Percentiles rank a stretch among this genome's conserved stretches.
Conservation (phyloP, 2,113 vertebrate genomes). For the Procavia capensis region DNA sequence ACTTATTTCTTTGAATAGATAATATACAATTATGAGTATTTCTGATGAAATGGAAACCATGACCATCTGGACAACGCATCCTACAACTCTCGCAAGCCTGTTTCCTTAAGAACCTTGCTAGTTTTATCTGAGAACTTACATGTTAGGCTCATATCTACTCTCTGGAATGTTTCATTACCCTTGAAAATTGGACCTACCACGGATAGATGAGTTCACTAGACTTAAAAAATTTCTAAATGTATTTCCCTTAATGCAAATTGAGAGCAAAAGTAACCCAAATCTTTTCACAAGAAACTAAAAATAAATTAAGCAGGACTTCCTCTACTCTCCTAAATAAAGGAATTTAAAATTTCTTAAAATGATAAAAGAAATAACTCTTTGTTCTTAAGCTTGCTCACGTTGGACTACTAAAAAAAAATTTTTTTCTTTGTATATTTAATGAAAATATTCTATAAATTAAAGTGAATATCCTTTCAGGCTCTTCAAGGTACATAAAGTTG, state of each 20-base stretch:
- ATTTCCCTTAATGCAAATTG: constrained; percentile 41
- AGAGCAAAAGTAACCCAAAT: constrained; percentile 4
- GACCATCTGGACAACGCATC: background rate
- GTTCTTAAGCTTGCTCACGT: background rate
- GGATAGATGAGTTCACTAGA: constrained; percentile 6
- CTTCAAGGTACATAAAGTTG: background rate
- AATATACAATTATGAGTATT: background rate
- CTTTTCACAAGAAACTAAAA: constrained; percentile 42
- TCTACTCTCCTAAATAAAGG: background rate
- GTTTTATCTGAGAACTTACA: background rate
- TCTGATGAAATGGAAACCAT: background rate
- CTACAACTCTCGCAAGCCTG: background rate
- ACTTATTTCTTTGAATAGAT: constrained; percentile 57
- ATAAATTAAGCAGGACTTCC: background rate
- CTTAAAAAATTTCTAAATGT: constrained; percentile 11
- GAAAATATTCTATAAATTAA: background rate
- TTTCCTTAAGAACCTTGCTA: background rate
- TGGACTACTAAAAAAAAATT: background rate
- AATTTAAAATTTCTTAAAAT: background rate
- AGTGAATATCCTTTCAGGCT: background rate
- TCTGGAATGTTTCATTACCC: background rate
- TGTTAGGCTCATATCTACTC: background rate
- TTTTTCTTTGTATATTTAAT: background rate
- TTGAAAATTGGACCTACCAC: background rate
- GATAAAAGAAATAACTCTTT: background rate